Base-by-base conservation (phyloP, 1,140 invertebrate species). In the Caligus rogercresseyi region DNA sequence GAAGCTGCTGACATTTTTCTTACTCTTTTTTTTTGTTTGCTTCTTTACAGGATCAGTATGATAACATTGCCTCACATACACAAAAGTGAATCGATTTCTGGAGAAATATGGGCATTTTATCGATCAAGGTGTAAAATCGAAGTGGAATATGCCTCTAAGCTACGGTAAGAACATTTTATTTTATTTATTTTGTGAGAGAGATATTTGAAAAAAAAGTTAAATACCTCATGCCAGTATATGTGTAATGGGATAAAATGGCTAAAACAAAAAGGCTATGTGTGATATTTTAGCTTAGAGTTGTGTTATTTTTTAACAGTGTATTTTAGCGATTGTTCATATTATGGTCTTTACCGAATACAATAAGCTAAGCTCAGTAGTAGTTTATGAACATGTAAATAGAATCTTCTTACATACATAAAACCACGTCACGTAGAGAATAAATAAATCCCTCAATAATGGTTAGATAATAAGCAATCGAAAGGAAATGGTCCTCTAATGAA, bases 1-100 rank as follows among this genome's bases (percentile, higher is more conserved):
- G n/a, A n/a, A n/a, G n/a, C n/a, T n/a, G n/a, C n/a, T n/a, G n/a
- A n/a, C n/a, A n/a, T n/a, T n/a, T n/a, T n/a, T n/a, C n/a, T n/a
- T n/a, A n/a, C n/a, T n/a, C n/a, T n/a, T 43, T 43, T 43, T 7
- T n/a, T 43, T 64, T 64, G 71, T 71, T 69, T 66, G 69, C 73
- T 76, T 75, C 68, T 83, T 81, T 65, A 25, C 81, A 97, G 94
- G 94, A 98, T 80, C 92, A 97, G 78, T 95, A 90, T 79, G 91
- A 96, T 70, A 90, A 89, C 79, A 81, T 98, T 73, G 84, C 89
- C 68, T 76, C 81, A 67, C 92, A 97, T 76, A 96, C 94, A 68
- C 84, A 92, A 73, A 94, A 91, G 78, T 93, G 94, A 70, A 94
- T 97, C 69, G 93, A 97, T 68, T 95, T 96, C 79, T 96, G 73